Conservation (phyloP, 1,140 invertebrate genomes). For the Brachionus manjavacas region DNA sequence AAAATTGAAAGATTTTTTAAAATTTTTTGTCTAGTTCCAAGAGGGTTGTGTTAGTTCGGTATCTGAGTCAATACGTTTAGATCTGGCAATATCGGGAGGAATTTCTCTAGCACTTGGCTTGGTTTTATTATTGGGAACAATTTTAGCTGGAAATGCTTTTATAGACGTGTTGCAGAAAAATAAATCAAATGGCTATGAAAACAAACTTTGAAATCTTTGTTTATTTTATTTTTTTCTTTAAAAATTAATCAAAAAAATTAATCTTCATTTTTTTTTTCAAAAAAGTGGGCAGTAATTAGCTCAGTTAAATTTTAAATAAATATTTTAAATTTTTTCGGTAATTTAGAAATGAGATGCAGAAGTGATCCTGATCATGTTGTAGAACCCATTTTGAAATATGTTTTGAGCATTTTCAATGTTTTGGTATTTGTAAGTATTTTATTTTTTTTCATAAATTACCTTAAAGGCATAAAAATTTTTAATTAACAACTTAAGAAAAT, state of each 20-base stretch:
- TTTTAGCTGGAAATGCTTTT: neutral
- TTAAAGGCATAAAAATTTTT: no score
- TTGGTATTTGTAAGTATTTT: neutral
- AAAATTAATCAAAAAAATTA: no score
- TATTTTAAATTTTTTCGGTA: no score
- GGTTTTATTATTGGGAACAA: neutral
- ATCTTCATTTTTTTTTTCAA: neutral
- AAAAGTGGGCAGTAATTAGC: neutral
- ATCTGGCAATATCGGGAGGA: slow-evolving; percentile 13
- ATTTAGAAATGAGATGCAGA: neutral
- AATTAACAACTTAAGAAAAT: no score
- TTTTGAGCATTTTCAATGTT: slow-evolving; percentile 23
- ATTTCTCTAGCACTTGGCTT: neutral
- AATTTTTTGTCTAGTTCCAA: neutral
- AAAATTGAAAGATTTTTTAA: neutral
- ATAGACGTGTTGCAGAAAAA: neutral
- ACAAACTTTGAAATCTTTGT: neutral
- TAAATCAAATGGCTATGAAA: neutral
- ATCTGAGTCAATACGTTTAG: neutral
- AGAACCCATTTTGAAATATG: slow-evolving; percentile 37
- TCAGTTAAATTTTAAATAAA: neutral
- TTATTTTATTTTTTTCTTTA: neutral
- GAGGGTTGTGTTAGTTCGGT: neutral
- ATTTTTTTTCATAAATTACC: no score
- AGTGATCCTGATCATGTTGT: slow-evolving; percentile 27